Percentiles rank a stretch among this genome's conserved stretches.
These are phyloP conservation scores for Augochlora pura DNA, from an alignment of 1,140 invertebrate species.

Conservation along the genomic window DNA sequence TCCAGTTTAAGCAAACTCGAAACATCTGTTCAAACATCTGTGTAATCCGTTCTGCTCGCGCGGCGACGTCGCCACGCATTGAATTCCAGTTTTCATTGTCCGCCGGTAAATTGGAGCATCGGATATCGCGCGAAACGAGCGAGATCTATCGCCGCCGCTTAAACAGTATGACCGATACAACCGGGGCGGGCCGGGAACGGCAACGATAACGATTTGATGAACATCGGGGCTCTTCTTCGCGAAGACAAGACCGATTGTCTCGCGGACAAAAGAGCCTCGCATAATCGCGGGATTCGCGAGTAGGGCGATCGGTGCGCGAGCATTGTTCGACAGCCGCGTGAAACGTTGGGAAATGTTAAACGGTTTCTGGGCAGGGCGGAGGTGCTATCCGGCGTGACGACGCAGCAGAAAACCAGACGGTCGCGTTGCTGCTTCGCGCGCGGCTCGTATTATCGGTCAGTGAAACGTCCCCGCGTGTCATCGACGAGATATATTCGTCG, in stretches of 20 bases:
- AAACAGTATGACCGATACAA: no score
- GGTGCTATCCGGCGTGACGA: slow-evolving; percentile 25
- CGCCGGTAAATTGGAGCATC: background rate
- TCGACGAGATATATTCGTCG: slow-evolving; percentile 49
- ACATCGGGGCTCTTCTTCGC: no score
- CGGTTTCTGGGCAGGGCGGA: background rate
- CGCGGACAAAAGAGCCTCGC: no score
- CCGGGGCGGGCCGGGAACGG: no score
- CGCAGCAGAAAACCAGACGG: slow-evolving; percentile 17
- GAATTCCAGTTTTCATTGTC: no score
- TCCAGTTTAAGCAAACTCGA: background rate
- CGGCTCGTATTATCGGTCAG: slow-evolving; percentile 32
- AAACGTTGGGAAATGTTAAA: background rate
- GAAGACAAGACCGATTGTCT: no score
- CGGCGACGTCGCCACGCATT: background rate
- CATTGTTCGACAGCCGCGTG: no score
- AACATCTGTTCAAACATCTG: background rate
- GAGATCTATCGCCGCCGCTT: background rate
- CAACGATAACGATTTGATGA: no score
- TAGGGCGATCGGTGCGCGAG: no score
- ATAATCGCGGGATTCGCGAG: no score
- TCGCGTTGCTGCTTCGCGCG: slow-evolving; percentile 28
- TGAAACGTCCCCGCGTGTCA: slow-evolving; percentile 37
- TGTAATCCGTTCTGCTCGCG: background rate
- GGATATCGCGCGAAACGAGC: background rate